Evolutionary conservation across 1,140 invertebrate species (phyloP), one percentile per base, ranked within the genome.

Genomic region (Glomeris maerens): DNA sequence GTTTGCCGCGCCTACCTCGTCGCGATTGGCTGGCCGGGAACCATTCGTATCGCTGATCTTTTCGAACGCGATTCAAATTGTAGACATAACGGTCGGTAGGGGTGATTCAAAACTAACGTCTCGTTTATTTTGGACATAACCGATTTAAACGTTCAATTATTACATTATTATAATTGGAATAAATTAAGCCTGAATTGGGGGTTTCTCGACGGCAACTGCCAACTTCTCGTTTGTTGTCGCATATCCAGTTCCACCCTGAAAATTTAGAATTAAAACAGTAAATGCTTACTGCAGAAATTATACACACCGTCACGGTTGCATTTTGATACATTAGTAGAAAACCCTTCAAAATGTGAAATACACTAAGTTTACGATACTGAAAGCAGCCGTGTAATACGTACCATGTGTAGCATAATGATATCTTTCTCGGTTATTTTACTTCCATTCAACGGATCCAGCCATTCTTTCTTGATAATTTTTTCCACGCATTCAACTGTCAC

Each of bases 401-500:
- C 85, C 65, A 91, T 78, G 66, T 96, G 84, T 55, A 97, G 62
- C 28, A 74, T 74, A 64, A 97, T 95, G 17, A 98, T 91, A 65
- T 99, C 95, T 59, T 81, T 82, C 56, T 97, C 88, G 50, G 74
- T 81, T n/a, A 98, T 63, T 65, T 82, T 85, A 56, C 84, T 77
- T 51, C 79, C 80, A 52, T 86, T 93, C 0, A 95, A 74, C 0
- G 95, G 95, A 74, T 98, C 92, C 2, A 90, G 73, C 93, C 90
- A 93, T 64, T 98, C 94, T 63, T 93, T 94, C 60, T 87, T 90
- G 41, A 98, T 91, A 2, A 98, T 73, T 63, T 95, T 95, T 59
- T 97, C 91, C 4, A 95, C 78, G 72, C 92, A 97, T 64, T 96
- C 91, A 76, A 91, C 75, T 10, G 93, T 98, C 0, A 98, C 81